These are phyloP conservation scores for Dromaius novaehollandiae DNA, from an alignment of 2,113 vertebrate genomes.

Conservation along the genomic window DNA sequence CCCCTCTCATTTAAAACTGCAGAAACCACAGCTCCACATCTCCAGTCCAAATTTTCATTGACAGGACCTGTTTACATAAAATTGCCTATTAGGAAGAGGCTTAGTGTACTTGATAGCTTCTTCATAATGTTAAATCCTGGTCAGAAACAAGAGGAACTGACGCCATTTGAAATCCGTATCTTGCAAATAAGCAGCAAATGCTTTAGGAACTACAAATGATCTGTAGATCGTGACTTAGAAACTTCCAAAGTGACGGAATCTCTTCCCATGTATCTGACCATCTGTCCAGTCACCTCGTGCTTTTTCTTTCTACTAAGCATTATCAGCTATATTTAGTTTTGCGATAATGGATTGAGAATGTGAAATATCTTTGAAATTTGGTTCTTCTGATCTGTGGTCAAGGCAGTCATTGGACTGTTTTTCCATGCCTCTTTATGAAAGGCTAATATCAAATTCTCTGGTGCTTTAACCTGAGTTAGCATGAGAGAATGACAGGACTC, in stretches of 20 bases:
- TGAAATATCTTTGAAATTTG: background rate
- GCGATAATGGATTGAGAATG: background rate
- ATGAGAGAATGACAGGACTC: background rate
- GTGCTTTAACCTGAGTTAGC: background rate
- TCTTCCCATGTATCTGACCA: background rate
- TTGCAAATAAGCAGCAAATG: background rate
- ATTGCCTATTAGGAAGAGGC: background rate
- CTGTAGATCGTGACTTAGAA: background rate
- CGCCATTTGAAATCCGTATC: background rate
- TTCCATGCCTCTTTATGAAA: background rate
- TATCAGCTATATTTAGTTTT: background rate
- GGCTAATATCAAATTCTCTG: background rate
- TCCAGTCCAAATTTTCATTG: background rate
- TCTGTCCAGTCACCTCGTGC: background rate
- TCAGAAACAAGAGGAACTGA: background rate
- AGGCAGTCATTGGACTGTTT: background rate
- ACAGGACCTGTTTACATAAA: background rate
- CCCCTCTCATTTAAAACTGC: background rate
- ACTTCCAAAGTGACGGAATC: background rate
- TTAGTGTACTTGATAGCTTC: background rate
- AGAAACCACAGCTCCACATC: background rate
- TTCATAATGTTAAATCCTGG: background rate
- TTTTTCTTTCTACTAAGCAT: background rate
- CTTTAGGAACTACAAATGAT: background rate
- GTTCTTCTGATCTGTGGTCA: background rate